A percentile compares a stretch with the other conserved stretches of the same genome.
Evolutionary conservation across 2,888 invertebrate genomes (phyloP).

Genomic region (Plutella xylostella): DNA sequence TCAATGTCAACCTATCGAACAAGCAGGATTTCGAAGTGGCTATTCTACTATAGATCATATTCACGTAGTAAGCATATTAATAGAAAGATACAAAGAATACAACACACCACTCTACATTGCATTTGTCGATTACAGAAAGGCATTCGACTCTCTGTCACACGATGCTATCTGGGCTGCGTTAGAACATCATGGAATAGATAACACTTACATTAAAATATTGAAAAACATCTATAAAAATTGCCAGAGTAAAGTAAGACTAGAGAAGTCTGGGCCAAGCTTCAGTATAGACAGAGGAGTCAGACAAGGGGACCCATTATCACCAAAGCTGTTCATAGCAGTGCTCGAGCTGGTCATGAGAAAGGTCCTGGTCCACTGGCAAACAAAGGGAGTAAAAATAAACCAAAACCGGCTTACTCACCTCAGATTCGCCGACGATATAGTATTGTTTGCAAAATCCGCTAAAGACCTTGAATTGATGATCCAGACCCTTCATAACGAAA

Average conservation of each 20-base stretch:
- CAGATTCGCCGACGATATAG: constrained; percentile 3
- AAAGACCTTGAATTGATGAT: background rate
- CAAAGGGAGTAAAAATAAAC: background rate
- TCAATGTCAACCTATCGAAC: background rate
- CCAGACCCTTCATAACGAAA: background rate
- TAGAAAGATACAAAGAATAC: background rate
- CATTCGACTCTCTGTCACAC: constrained; percentile 15
- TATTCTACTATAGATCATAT: background rate
- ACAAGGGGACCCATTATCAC: constrained; percentile 11
- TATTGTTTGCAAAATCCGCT: background rate
- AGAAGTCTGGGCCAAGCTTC: constrained; percentile 8
- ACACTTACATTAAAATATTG: constrained; percentile 10
- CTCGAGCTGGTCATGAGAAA: constrained; percentile 4
- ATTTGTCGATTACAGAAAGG: constrained; percentile 17
- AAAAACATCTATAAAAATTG: constrained; percentile 11
- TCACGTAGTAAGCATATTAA: background rate
- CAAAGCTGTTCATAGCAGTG: constrained; percentile 11
- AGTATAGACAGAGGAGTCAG: constrained; percentile 7
- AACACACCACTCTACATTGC: background rate
- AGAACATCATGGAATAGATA: constrained; percentile 7
- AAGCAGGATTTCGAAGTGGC: background rate
- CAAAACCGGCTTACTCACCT: background rate
- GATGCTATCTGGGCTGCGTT: constrained; percentile 16
- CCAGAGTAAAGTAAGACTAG: constrained; percentile 10
- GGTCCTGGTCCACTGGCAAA: constrained; percentile 3